phyloP scores from a whole-genome alignment of 2,888 invertebrate species.

The Parnassius mnemosyne region DNA sequence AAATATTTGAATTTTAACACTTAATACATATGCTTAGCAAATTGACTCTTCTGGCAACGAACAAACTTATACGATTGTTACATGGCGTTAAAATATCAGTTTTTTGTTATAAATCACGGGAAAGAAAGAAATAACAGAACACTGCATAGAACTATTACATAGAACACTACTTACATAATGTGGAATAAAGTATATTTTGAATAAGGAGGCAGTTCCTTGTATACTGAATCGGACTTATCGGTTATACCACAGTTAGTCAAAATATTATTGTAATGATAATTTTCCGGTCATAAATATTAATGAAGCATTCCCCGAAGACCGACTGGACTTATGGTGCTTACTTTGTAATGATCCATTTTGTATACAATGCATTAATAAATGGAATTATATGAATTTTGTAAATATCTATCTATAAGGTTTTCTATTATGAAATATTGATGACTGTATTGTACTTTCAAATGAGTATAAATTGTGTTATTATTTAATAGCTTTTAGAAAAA shows the following conservation, averaged over 20 bases:
- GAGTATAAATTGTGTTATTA: no score
- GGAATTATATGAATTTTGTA: conserved; percentile 11
- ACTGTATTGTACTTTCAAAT: conserved; percentile 2
- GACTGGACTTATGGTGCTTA: conserved; percentile 29
- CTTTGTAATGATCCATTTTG: conserved; percentile 19
- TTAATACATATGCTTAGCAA: conserved; percentile 77
- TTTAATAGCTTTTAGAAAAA: no score
- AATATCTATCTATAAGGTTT: not conserved
- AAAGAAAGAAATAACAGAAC: no score
- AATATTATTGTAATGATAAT: conserved; percentile 71
- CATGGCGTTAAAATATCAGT: no score
- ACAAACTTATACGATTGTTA: not conserved
- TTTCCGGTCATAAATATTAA: conserved; percentile 75
- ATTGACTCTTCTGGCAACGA: conserved; percentile 51
- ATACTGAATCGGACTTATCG: conserved; percentile 53
- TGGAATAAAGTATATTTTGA: conserved; percentile 8
- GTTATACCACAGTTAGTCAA: conserved; percentile 56
- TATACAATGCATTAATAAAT: conserved; percentile 15
- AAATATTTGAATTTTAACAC: conserved; percentile 80
- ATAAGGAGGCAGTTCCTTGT: conserved; percentile 40
- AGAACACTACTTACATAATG: no score
- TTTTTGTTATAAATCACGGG: no score
- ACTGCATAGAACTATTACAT: no score
- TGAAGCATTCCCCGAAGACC: conserved; percentile 59
- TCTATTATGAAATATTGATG: not conserved